Conservation (phyloP, 2,113 vertebrate species). For the Donacobius atricapilla region DNA sequence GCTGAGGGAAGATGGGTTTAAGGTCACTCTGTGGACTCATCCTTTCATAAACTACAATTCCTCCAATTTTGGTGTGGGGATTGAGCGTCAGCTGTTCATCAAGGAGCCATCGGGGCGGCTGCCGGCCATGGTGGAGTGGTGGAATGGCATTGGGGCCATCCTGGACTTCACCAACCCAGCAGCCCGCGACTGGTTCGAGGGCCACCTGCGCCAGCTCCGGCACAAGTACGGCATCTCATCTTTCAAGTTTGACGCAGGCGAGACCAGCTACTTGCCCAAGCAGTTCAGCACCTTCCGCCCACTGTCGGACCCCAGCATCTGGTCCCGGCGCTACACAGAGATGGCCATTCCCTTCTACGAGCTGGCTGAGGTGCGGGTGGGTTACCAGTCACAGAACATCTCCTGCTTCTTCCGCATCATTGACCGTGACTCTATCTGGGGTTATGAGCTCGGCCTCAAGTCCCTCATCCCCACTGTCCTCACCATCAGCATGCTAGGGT, state of each 20-base stretch:
- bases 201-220: conserved; percentile 79
- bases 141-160: conserved; percentile 90
- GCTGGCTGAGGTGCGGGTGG: neutral
- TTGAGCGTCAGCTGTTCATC: neutral
- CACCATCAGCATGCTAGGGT: conserved; percentile 93
- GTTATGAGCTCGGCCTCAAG: neutral
- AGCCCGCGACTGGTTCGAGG: conserved; percentile 89
- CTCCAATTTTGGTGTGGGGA: neutral
- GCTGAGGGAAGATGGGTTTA: conserved; percentile 9
- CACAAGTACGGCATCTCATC: conserved; percentile 84
- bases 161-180: conserved; percentile 91
- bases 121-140: conserved; percentile 55
- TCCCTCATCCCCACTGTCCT: conserved; percentile 69
- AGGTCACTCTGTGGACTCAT: neutral
- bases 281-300: conserved; percentile 84
- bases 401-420: conserved; percentile 11
- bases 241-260: conserved; percentile 94
- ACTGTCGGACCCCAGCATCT: conserved; percentile 84
- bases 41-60: neutral
- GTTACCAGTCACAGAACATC: neutral
- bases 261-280: conserved; percentile 90
- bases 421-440: neutral
- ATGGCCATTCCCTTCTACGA: neutral
- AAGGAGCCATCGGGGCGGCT: neutral
- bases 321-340: neutral